Conservation (phyloP, 2,113 vertebrate species). For the Brienomyrus longianalis region DNA sequence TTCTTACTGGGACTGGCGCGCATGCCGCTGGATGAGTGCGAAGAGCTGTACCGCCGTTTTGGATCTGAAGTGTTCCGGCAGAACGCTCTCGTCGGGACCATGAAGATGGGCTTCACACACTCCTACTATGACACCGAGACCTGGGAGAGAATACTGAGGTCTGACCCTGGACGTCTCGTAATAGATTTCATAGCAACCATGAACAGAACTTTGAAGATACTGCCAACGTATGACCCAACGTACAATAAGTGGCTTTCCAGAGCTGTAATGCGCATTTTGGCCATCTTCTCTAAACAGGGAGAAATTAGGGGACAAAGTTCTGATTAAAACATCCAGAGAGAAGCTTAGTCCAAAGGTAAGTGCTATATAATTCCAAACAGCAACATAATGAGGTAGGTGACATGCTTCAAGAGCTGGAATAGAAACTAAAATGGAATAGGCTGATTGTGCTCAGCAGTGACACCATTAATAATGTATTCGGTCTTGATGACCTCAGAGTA, state of each 20-base stretch:
- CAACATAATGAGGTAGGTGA: not conserved
- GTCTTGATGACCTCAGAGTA: not conserved
- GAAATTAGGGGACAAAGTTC: constrained; percentile 48
- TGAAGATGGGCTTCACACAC: constrained; percentile 66
- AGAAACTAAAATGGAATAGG: not conserved
- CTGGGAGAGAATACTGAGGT: constrained; percentile 60
- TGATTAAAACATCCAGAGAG: constrained; percentile 58
- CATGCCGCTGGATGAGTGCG: constrained; percentile 57
- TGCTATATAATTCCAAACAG: not conserved
- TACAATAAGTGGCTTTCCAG: not conserved
- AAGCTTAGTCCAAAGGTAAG: constrained; percentile 55
- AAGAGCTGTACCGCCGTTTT: constrained; percentile 58
- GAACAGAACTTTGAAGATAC: not conserved
- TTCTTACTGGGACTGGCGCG: constrained; percentile 59
- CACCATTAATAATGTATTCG: not conserved
- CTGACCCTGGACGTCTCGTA: not conserved
- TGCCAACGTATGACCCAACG: not conserved
- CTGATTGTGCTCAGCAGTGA: not conserved
- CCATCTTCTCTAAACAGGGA: constrained; percentile 40
- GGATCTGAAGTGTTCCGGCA: constrained; percentile 62
- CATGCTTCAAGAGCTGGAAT: not conserved
- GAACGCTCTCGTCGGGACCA: constrained; percentile 56
- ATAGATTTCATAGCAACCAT: not conserved
- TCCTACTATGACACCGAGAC: constrained; percentile 63
- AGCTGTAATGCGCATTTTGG: not conserved